Evolutionary conservation across 2,888 invertebrate genomes (phyloP), one percentile per base, ranked within the genome.

Genomic region (Nephrotoma appendiculata): DNA sequence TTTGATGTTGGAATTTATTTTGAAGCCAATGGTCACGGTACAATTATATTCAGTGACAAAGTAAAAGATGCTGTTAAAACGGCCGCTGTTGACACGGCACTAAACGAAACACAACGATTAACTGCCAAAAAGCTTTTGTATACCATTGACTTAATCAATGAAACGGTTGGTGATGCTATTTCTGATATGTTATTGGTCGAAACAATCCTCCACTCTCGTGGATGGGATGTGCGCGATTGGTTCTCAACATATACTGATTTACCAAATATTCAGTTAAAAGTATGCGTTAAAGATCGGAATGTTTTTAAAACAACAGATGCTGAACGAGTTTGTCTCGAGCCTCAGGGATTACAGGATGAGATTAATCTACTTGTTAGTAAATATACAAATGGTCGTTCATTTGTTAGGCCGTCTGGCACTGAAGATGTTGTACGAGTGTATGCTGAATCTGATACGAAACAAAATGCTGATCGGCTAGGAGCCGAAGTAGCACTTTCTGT

Each of bases 1-100:
- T 99, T 95, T 92, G 99, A 99, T 90, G 94, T 99, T 89, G 99
- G 99, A 2, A 94, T 99, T 5, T 99, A 99, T 92, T 99, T 99
- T 92, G 99, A 99, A 91, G 99, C 99, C 0, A 99, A 99, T 92
- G 99, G 99, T 0, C 99, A 99, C 92, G 99, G 99, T 12, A 99
- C 99, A 0, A 96, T 97, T 0, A 92, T 98, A 0, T 98, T 98
- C 89, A 97, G 96, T 90, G 92, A 94, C 0, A 91, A 91, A 19
- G 95, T 97, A 0, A 94, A 95, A 86, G 19, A 87, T 6, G 41
- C 86, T 71, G 83, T 48, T 42, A 48, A 71, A 83, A 19, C n/a
- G 15, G 44, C 44, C 41, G 44, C 41, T 48, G 41, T 83, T 57
- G 43, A 48, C 87, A 87, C 42, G 86, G 89, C 88, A 86, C 87